Base-by-base conservation (phyloP, 2,888 invertebrate genomes). In the Brassicogethes aeneus region DNA sequence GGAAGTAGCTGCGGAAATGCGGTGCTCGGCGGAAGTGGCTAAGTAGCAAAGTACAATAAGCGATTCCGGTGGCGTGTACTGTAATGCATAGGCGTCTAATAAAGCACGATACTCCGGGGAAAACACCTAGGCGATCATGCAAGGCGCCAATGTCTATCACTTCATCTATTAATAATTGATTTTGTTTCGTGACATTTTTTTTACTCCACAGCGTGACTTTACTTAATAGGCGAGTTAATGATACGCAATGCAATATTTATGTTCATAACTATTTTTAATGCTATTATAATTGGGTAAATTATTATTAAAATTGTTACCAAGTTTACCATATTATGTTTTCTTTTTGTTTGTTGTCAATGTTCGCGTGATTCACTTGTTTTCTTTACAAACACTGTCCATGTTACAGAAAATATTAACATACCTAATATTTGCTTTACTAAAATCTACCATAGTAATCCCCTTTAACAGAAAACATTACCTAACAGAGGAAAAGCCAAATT, bases 1-100 rank as follows among this genome's bases (percentile, higher is more conserved):
- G 67, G 65, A 65, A 66, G 62, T 58, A 55, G 58, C 53, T 57
- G 61, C 65, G 67, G 67, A 68, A 68, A 63, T 60, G 61, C 61
- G 57, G 58, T 60, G 60, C 55, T 62, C 61, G 59, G 52, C 64
- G 68, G 68, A 68, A 67, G 65, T 60, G 60, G 63, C 65, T 68
- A 67, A 68, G 67, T 67, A 66, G 68, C 59, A 61, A n/a, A 59
- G 52, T 57, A 68, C 68, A 69, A 68, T 68, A 59, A 67, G 63
- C 61, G 59, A 64, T 66, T 68, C 68, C 68, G 68, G 66, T 66
- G 52, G 62, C 64, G 65, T 65, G 65, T 57, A 54, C 56, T 56
- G 58, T 52, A 54, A 50, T 52, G 50, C 51, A 50, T 51, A 44
- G 37, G 30, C 44, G 41, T 47, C 46, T 44, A 49, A 41, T 40